Evolutionary conservation across 1,140 invertebrate genomes (phyloP).

Genomic region (Vollenhovia emeryi): DNA sequence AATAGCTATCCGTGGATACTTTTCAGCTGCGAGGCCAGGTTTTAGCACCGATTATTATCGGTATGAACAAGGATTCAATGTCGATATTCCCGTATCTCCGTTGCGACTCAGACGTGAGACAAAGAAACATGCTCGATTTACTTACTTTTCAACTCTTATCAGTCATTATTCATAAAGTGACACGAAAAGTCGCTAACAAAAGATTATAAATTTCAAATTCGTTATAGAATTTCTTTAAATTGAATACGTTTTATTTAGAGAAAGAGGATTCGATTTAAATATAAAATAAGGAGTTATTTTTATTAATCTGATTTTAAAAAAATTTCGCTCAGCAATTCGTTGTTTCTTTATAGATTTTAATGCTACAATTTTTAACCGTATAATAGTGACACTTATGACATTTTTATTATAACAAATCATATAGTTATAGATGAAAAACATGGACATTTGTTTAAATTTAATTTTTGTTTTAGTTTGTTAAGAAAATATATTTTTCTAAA

Average conservation of each 20-base stretch:
- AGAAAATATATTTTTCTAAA: background rate
- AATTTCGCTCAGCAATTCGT: background rate
- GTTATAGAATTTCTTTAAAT: background rate
- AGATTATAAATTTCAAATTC: background rate
- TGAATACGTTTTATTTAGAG: background rate
- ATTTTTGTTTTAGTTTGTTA: background rate
- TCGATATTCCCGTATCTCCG: background rate
- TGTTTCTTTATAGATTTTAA: background rate
- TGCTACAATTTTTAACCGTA: background rate
- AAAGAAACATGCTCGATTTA: constrained; percentile 11
- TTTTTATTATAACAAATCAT: background rate
- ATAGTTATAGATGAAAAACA: background rate
- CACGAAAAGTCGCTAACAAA: background rate
- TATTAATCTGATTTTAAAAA: background rate
- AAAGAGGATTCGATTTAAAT: background rate
- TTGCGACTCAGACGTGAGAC: background rate
- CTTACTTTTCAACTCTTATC: background rate
- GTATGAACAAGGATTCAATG: constrained; percentile 31
- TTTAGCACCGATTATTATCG: constrained; percentile 54
- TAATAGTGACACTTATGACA: background rate
- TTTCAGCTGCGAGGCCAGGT: constrained; percentile 81
- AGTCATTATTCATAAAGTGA: background rate
- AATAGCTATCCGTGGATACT: constrained; percentile 69
- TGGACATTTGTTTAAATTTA: background rate
- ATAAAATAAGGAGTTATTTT: background rate